phyloP scores from a whole-genome alignment of 2,797 vertebrate species.

The Gambelia wislizenii region DNA sequence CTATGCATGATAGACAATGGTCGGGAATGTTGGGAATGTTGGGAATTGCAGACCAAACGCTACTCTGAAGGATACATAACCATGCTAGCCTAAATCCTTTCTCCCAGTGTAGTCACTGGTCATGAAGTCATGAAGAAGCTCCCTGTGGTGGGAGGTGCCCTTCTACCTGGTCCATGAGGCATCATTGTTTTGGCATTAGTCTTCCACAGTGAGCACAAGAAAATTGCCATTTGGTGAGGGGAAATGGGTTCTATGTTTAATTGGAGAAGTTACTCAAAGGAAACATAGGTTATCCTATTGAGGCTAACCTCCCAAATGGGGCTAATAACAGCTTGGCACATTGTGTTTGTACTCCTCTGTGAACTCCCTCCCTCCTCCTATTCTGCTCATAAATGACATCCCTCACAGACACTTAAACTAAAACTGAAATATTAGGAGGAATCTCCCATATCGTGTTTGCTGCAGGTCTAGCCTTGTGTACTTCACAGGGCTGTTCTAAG shows the following conservation, averaged over 20 bases:
- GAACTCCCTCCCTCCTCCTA: background rate
- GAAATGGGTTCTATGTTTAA: background rate
- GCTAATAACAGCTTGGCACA: background rate
- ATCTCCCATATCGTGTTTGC: background rate
- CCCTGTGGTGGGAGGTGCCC: too few species aligned
- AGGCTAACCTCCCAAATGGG: background rate
- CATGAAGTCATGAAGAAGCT: too few species aligned
- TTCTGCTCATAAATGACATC: background rate
- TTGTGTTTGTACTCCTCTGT: too few species aligned
- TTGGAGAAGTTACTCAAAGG: background rate
- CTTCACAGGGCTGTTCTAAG: too few species aligned
- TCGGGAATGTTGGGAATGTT: too few species aligned
- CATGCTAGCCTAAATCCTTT: background rate
- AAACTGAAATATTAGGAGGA: background rate
- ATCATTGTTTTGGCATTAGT: too few species aligned
- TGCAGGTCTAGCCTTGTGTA: background rate
- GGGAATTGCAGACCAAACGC: too few species aligned
- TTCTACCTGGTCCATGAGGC: too few species aligned
- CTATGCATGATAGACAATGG: too few species aligned
- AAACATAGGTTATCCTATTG: background rate
- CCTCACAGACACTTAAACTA: background rate
- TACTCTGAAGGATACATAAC: background rate
- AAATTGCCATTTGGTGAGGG: background rate
- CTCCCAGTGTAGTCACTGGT: too few species aligned
- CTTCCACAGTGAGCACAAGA: background rate